Base-by-base conservation (phyloP, 2,888 invertebrate genomes). In the Troides helena region DNA sequence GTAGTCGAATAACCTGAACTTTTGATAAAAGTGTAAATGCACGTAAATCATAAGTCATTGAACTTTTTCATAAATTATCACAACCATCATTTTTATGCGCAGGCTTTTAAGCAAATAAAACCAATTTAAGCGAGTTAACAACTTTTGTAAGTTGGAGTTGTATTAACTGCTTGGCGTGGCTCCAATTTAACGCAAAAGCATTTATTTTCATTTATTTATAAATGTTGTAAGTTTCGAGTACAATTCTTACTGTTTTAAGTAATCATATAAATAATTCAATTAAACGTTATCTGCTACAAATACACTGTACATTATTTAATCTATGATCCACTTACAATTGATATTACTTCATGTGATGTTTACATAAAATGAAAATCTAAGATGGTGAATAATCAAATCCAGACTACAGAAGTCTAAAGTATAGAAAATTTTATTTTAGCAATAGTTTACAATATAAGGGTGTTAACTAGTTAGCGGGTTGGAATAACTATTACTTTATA, bases 91-190 rank as follows among this genome's bases (percentile, higher is more conserved):
- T 68, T 68, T 62, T 62, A 56, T 57, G 62, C 57, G 39, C 62
- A 89, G 87, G 90, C 91, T 91, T 91, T 91, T 90, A 91, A 88
- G 85, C 84, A 89, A 91, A 91, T 91, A 89, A 91, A 90, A 87
- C 77, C 80, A 86, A 83, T 90, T 68, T 68, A 57, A 62, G 62
- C 67, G 57, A 62, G 67, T 68, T 68, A 62, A 68, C 59, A 68
- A 68, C 67, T 68, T 68, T 43, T 62, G 67, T 56, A 62, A 62
- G 53, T 67, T 56, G 67, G 43, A 67, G 67, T 67, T 56, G 53
- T 67, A 61, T 67, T 67, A 67, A 58, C 62, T 59, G 68, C 63
- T 68, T 68, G 68, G 62, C 68, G 68, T 57, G 43, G 43, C 25
- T 63, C 63, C 68, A 68, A 59, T 68, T 68, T 50, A 62, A 63